Conservation (phyloP, 1,140 invertebrate genomes). For the Thaumatotibia leucotreta region DNA sequence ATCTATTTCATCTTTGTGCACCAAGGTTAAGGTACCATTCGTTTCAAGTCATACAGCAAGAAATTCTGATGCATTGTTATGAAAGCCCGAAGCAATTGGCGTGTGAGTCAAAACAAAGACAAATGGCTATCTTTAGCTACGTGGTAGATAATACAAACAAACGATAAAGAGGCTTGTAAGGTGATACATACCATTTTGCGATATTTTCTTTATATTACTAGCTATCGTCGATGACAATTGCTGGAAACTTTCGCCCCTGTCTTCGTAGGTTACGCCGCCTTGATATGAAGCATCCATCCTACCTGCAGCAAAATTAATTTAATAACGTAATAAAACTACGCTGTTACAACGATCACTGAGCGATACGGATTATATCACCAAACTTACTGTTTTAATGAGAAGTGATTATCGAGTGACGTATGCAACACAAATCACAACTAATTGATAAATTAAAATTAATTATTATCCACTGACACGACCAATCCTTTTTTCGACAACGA, state of each 20-base stretch:
- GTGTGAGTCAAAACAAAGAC: neutral
- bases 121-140: neutral
- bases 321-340: conserved; percentile 3
- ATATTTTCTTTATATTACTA: conserved; percentile 96
- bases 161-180: conserved; percentile 7
- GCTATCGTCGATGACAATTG: conserved; percentile 89
- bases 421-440: conserved; percentile 3
- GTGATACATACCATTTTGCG: conserved; percentile 91
- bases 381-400: conserved; percentile 2
- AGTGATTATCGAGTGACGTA: conserved; percentile 1
- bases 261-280: conserved; percentile 73
- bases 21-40: neutral
- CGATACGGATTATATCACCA: neutral
- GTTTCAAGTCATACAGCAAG: neutral
- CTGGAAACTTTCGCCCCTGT: conserved; percentile 81
- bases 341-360: neutral
- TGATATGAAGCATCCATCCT: conserved; percentile 60
- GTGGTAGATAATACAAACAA: conserved; percentile 10
- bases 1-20: too few relatives aligned
- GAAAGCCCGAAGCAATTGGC: neutral
- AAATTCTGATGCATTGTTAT: neutral
- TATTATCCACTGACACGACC: neutral
- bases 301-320: conserved; percentile 8
- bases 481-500: conserved; percentile 10
- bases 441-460: conserved; percentile 13